Evolutionary conservation across 2,888 invertebrate genomes (phyloP).

Genomic region (Hydriomena furcata): DNA sequence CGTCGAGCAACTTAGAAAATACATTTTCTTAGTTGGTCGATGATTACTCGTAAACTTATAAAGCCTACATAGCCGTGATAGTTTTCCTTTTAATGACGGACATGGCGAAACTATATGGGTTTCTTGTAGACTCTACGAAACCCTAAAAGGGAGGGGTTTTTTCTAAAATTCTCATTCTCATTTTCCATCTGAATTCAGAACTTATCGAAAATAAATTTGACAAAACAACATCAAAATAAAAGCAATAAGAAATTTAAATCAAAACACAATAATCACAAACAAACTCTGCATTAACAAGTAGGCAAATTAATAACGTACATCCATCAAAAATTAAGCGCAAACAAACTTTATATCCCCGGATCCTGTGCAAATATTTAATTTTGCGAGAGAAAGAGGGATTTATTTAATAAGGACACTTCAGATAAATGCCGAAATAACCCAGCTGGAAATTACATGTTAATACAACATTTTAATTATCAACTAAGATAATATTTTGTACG

Average conservation of each 20-base stretch:
- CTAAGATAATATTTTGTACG: too few relatives aligned
- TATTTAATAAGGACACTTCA: conserved; percentile 44
- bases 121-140: too few relatives aligned
- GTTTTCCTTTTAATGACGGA: too few relatives aligned
- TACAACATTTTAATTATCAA: not conserved
- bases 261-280: not conserved
- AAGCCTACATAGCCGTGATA: too few relatives aligned
- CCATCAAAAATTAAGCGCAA: conserved; percentile 24
- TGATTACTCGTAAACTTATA: too few relatives aligned
- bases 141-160: too few relatives aligned
- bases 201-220: too few relatives aligned
- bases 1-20: too few relatives aligned
- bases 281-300: conserved; percentile 24
- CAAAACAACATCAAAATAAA: conserved; percentile 22
- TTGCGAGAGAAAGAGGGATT: conserved; percentile 40
- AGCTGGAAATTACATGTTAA: not conserved
- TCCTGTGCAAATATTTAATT: conserved; percentile 50
- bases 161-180: too few relatives aligned
- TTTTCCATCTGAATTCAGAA: too few relatives aligned
- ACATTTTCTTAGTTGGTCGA: too few relatives aligned
- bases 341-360: conserved; percentile 24
- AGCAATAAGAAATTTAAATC: not conserved
- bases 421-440: conserved; percentile 17
- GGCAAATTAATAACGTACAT: conserved; percentile 21
- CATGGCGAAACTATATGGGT: too few relatives aligned